A percentile compares a stretch with the other conserved stretches of the same genome.
Evolutionary conservation across 2,113 vertebrate species (phyloP).

Genomic region (Sterna hirundo): DNA sequence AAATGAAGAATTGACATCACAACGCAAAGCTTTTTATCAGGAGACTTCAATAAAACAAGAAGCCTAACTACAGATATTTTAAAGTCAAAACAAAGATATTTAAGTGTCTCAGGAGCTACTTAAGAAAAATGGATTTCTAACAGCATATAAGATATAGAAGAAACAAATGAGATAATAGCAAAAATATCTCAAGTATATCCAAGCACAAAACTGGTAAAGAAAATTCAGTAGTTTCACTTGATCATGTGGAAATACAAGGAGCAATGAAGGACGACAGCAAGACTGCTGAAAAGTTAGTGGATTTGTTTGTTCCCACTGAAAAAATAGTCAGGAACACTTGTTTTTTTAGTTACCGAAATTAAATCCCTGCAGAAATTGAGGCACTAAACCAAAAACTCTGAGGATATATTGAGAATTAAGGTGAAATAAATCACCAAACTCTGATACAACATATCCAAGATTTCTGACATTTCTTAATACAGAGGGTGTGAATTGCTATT

Average conservation of each 20-base stretch:
- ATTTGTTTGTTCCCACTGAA: background rate
- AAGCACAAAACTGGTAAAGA: background rate
- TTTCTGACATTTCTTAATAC: background rate
- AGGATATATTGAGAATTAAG: background rate
- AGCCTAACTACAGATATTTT: background rate
- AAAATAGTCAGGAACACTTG: background rate
- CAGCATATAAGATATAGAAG: background rate
- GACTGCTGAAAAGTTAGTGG: background rate
- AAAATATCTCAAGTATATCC: background rate
- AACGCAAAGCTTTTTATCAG: rapidly evolving
- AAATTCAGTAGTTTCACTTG: background rate
- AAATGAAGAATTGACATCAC: background rate
- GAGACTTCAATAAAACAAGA: background rate
- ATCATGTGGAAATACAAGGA: background rate
- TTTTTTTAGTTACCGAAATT: background rate
- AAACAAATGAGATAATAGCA: background rate
- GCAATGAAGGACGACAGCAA: background rate
- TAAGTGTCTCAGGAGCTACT: background rate
- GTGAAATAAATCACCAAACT: background rate
- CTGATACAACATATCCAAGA: background rate
- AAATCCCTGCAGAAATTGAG: background rate
- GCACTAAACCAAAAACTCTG: background rate
- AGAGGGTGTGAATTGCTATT: background rate
- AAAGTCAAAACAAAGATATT: background rate
- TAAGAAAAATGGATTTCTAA: background rate